Conservation (phyloP, 2,888 invertebrate genomes). For the Tinea trinotella region DNA sequence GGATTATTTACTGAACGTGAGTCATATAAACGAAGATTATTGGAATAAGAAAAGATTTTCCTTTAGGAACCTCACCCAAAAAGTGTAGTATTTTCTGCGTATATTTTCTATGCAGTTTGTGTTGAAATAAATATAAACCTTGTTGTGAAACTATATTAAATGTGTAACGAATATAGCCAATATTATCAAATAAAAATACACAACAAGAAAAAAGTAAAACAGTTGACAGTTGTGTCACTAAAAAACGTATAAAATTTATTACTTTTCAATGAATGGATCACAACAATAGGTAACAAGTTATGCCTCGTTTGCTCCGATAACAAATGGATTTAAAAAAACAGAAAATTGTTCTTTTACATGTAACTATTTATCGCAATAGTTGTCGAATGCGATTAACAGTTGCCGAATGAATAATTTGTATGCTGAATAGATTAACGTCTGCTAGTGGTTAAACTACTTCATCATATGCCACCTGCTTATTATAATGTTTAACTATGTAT, state of each 20-base stretch:
- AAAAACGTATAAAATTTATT: conserved; percentile 18
- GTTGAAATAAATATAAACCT: no score
- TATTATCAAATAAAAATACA: background rate
- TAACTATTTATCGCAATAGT: conserved; percentile 47
- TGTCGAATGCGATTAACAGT: conserved; percentile 47
- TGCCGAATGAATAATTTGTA: conserved; percentile 31
- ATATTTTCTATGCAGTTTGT: no score
- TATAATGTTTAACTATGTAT: background rate
- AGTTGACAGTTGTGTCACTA: conserved; percentile 3
- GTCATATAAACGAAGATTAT: no score
- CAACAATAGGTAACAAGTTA: conserved; percentile 31
- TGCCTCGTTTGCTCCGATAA: conserved; percentile 41
- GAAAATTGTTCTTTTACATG: conserved; percentile 49
- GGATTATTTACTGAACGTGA: no score
- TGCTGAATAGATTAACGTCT: conserved; percentile 42
- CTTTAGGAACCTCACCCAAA: no score
- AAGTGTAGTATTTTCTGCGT: no score
- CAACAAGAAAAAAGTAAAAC: background rate
- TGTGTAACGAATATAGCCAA: no score
- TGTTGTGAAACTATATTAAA: no score
- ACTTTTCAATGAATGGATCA: conserved; percentile 19
- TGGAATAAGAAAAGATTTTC: no score
- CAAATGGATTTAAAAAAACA: conserved; percentile 52
- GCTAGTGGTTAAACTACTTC: conserved; percentile 3
- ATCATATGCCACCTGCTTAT: conserved; percentile 4